phyloP scores from a whole-genome alignment of 2,888 invertebrate genomes.

The Diarsia dahlii region DNA sequence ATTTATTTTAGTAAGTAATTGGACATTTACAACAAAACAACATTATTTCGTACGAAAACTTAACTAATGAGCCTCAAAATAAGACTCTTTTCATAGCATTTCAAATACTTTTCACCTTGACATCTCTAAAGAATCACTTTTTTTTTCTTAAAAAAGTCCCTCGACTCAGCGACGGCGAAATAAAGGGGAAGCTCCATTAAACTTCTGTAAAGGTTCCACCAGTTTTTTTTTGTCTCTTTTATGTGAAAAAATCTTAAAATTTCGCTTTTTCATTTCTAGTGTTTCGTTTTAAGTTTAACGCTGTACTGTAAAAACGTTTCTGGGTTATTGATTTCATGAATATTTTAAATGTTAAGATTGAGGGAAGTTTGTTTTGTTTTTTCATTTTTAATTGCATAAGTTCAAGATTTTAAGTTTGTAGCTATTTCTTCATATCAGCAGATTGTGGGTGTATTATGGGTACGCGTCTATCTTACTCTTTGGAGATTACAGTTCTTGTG shows the following conservation, averaged over 20 bases:
- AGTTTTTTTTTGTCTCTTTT: conserved; percentile 26
- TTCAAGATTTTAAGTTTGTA: neutral
- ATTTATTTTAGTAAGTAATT: neutral
- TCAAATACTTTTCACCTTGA: conserved; percentile 51
- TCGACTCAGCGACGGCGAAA: conserved; percentile 17
- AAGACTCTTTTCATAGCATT: conserved; percentile 25
- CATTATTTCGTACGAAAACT: conserved; percentile 3
- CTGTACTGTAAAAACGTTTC: neutral
- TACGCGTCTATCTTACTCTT: neutral
- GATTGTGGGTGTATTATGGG: neutral
- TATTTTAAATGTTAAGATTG: conserved; percentile 5
- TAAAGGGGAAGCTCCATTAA: conserved; percentile 57
- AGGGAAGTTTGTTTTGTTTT: neutral
- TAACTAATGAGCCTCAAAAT: conserved; percentile 36
- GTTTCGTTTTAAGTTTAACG: conserved; percentile 8
- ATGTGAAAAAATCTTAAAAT: conserved; percentile 36
- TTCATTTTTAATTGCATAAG: neutral
- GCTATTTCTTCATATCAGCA: neutral
- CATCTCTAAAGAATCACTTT: conserved; percentile 36
- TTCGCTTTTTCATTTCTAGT: conserved; percentile 18
- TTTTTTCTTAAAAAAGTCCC: conserved; percentile 7
- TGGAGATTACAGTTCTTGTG: neutral
- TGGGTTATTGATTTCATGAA: conserved; percentile 25
- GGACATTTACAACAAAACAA: conserved; percentile 1
- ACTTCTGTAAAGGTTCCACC: conserved; percentile 47